Percentiles rank a stretch among this genome's conserved stretches.
Evolutionary conservation across 2,113 vertebrate species (phyloP).

Genomic region (Macroglossus sobrinus): DNA sequence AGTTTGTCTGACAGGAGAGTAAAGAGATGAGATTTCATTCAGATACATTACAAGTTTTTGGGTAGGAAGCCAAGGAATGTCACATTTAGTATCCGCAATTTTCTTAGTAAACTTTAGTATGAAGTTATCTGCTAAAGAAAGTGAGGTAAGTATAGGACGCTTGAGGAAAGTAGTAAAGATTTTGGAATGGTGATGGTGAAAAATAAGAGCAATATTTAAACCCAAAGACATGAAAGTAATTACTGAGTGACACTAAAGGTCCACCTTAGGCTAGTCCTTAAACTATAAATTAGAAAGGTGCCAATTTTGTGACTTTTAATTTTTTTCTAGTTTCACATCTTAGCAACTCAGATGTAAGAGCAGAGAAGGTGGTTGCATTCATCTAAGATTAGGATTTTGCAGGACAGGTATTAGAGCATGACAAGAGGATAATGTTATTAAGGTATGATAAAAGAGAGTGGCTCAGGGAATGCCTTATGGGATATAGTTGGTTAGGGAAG

Average conservation of each 20-base stretch:
- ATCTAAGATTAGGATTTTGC: neutral
- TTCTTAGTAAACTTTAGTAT: slow-evolving; percentile 33
- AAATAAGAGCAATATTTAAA: neutral
- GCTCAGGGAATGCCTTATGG: neutral
- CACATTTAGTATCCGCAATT: neutral
- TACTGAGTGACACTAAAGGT: neutral
- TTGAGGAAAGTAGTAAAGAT: slow-evolving; percentile 19
- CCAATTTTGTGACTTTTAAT: neutral
- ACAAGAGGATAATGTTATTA: neutral
- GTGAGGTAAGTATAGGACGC: neutral
- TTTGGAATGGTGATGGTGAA: neutral
- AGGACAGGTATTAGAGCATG: neutral
- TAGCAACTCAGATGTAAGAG: neutral
- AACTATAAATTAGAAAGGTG: neutral
- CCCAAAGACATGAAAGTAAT: neutral
- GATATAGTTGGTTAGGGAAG: neutral
- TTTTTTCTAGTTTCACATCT: neutral
- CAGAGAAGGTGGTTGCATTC: neutral
- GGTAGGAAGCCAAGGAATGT: neutral
- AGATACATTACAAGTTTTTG: neutral
- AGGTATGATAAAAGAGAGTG: neutral
- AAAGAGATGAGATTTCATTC: neutral
- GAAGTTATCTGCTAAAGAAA: neutral
- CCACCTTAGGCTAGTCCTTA: neutral
- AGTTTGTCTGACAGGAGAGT: neutral